Conservation (phyloP, 2,888 invertebrate genomes). For the Lycaena phlaeas region DNA sequence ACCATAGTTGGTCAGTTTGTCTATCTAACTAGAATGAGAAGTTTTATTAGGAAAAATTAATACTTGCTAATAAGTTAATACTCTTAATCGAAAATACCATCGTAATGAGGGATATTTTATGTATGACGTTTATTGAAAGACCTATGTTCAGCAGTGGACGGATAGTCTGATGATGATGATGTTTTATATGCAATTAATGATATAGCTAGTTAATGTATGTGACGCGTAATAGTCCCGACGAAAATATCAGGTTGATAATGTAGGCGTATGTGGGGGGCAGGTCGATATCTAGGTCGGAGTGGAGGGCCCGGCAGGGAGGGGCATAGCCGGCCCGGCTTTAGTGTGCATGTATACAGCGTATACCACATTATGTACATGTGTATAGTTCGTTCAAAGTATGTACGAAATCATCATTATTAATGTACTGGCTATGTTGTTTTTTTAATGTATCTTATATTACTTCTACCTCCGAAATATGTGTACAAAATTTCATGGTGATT, state of each 20-base stretch:
- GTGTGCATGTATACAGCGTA: not conserved
- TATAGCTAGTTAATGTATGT: not conserved
- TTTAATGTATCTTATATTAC: too few relatives aligned
- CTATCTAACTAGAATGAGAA: too few relatives aligned
- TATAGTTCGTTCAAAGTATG: not conserved
- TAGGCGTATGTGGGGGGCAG: slow-evolving; percentile 15
- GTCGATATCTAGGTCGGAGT: slow-evolving; percentile 26
- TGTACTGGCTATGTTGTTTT: too few relatives aligned
- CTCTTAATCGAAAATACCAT: too few relatives aligned
- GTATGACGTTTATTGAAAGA: too few relatives aligned
- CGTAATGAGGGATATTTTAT: not conserved
- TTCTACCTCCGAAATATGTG: too few relatives aligned
- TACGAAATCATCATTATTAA: not conserved
- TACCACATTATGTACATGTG: not conserved
- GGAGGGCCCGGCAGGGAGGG: slow-evolving; percentile 22
- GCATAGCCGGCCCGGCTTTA: slow-evolving; percentile 11
- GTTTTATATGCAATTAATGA: too few relatives aligned
- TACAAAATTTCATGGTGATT: too few relatives aligned
- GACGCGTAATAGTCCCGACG: not conserved
- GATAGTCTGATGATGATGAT: too few relatives aligned
- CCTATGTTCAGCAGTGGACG: not conserved
- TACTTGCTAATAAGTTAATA: too few relatives aligned
- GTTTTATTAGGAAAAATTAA: too few relatives aligned
- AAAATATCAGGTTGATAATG: slow-evolving; percentile 6
- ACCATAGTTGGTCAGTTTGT: too few relatives aligned